Evolutionary conservation across 1,140 invertebrate species (phyloP), one percentile per base, ranked within the genome.

Genomic region (Schlechtendalia chinensis): DNA sequence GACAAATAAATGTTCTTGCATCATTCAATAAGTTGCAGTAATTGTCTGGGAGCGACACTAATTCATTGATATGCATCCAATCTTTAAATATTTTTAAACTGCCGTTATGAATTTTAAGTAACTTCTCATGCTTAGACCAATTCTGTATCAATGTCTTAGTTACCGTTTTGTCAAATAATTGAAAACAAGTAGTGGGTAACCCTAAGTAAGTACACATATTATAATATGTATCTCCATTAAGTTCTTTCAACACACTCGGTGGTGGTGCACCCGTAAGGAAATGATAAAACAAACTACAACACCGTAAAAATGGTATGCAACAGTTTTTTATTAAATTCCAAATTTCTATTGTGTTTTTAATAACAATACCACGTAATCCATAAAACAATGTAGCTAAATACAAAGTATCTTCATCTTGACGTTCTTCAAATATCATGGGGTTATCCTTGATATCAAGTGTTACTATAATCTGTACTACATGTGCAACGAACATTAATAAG

Each of bases 251-350:
- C 75, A 90, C 89, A 0, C 86, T 84, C 0, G 94, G 92, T 29
- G 92, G 90, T 2, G 92, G 89, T 0, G 97, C 91, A 82, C 94
- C 93, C 19, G 94, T 96, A 45, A 98, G 86, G 84, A 93, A 94
- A 85, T 96, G 93, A 85, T 93, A 98, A 84, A 98, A 95, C 0
- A 98, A 86, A 29, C 93, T 93, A 83, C 91, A 91, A 85, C 94
- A 96, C 58, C 96, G 89, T 65, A 98, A 86, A 85, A 97, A 98
- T 1, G 93, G 92, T 72, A 91, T 85, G 81, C 91, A 91, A 59
- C 91, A 89, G 1, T 88, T 84, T 82, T 91, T 90, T 0, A 94
- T 84, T 24, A 88, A 85, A 27, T 88, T 86, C 89, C 92, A 92
- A 4, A 93, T 85, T 65, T 88, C 86, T 22, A 58, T 65, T 12